Conservation (phyloP, 2,113 vertebrate genomes). For the Hirundichthys speculiger region DNA sequence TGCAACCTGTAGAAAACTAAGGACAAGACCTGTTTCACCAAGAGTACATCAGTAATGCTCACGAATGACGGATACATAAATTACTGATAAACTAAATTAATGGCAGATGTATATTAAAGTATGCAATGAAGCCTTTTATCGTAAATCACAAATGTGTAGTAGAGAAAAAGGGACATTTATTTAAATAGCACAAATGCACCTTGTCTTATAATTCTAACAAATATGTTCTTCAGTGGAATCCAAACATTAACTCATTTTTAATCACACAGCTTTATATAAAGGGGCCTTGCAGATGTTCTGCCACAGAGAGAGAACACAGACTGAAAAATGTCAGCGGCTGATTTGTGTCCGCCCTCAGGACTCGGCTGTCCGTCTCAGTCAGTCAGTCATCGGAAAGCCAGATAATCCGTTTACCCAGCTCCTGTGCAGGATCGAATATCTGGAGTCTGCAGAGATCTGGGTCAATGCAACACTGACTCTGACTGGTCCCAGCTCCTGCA, state of each 20-base stretch:
- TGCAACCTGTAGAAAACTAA: constrained; percentile 5
- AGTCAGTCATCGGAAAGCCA: constrained; percentile 65
- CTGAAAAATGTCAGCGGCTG: constrained; percentile 20
- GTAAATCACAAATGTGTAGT: too few species aligned
- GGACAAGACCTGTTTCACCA: too few species aligned
- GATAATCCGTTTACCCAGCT: constrained; percentile 59
- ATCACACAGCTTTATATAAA: too few species aligned
- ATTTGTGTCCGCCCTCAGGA: constrained; percentile 6
- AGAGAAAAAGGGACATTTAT: too few species aligned
- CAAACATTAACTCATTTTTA: not conserved
- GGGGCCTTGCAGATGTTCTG: not conserved
- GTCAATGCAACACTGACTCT: constrained; percentile 53
- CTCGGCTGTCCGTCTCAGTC: constrained; percentile 37
- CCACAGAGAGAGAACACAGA: constrained; percentile 1
- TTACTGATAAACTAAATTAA: too few species aligned
- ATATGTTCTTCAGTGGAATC: too few species aligned
- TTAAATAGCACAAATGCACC: too few species aligned
- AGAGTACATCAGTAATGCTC: too few species aligned
- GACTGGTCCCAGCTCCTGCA: constrained; percentile 6
- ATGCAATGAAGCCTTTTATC: too few species aligned
- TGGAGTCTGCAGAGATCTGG: constrained; percentile 53
- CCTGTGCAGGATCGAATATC: constrained; percentile 66
- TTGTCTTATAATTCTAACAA: too few species aligned
- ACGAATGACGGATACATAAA: too few species aligned
- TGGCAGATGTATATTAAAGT: too few species aligned